phyloP scores from a whole-genome alignment of 2,797 vertebrate genomes.

The Oreortyx pictus region DNA sequence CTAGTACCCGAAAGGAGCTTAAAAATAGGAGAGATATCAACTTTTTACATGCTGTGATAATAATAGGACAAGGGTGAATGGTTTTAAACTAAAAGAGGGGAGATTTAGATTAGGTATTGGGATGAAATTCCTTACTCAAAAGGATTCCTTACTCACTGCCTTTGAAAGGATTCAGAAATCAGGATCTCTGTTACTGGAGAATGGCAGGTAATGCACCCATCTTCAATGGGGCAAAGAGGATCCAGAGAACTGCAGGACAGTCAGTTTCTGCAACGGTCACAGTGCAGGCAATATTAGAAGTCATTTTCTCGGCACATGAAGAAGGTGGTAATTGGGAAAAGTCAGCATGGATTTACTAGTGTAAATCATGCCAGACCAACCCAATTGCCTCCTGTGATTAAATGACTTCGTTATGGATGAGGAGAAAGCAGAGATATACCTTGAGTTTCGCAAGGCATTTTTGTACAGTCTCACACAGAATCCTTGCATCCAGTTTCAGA shows the following conservation, averaged over 20 bases:
- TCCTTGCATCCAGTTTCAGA: neutral
- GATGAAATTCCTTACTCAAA: too few species aligned
- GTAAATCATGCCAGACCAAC: neutral
- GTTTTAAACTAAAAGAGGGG: too few species aligned
- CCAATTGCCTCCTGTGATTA: neutral
- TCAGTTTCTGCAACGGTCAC: neutral
- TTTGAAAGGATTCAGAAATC: neutral
- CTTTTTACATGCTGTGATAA: too few species aligned
- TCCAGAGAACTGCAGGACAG: neutral
- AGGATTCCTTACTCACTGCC: neutral
- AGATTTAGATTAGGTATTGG: too few species aligned
- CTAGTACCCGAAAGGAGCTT: too few species aligned
- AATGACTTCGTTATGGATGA: neutral
- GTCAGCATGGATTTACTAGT: neutral
- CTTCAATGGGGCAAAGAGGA: neutral
- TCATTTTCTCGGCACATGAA: neutral
- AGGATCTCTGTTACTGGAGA: neutral
- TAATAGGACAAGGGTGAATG: too few species aligned
- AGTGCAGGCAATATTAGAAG: neutral
- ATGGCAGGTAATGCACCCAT: neutral
- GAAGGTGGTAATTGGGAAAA: neutral
- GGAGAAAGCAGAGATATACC: neutral
- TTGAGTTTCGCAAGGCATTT: neutral
- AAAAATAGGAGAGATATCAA: too few species aligned
- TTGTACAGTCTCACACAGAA: neutral